Evolutionary conservation across 1,140 invertebrate species (phyloP).

Genomic region (Varroa destructor): DNA sequence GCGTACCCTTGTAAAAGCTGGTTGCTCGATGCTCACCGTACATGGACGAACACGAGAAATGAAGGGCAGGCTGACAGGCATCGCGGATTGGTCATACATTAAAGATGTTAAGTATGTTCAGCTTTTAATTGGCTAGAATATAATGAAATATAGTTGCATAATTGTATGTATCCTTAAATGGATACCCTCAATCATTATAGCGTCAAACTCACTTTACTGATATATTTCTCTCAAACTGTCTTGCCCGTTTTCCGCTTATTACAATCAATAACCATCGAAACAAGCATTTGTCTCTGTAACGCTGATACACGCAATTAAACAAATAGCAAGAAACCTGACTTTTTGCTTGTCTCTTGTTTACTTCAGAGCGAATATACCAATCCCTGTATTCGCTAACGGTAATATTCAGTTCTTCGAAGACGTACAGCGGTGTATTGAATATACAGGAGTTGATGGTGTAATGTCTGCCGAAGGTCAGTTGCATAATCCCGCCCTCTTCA

Average conservation of each 20-base stretch:
- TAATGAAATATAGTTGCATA: background rate
- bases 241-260: too few relatives aligned
- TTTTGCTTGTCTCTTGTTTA: conserved; percentile 26
- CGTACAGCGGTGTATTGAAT: conserved; percentile 64
- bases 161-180: too few relatives aligned
- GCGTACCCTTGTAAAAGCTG: conserved; percentile 80
- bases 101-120: conserved; percentile 63
- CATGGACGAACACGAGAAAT: conserved; percentile 91
- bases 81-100: conserved; percentile 88
- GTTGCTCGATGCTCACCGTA: conserved; percentile 74
- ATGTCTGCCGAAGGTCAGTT: conserved; percentile 73
- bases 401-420: conserved; percentile 87
- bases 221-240: too few relatives aligned
- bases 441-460: conserved; percentile 67
- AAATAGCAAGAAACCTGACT: too few relatives aligned
- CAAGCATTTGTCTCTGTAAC: too few relatives aligned
- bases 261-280: too few relatives aligned
- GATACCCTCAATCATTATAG: too few relatives aligned
- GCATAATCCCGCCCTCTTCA: conserved; percentile 84
- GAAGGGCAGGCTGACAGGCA: conserved; percentile 81
- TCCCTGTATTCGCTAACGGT: conserved; percentile 94
- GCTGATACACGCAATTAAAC: too few relatives aligned
- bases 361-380: conserved; percentile 61
- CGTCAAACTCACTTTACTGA: too few relatives aligned
- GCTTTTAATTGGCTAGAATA: conserved; percentile 31